Evolutionary conservation across 2,797 vertebrate genomes (phyloP).

Genomic region (Eidolon dupreanum): DNA sequence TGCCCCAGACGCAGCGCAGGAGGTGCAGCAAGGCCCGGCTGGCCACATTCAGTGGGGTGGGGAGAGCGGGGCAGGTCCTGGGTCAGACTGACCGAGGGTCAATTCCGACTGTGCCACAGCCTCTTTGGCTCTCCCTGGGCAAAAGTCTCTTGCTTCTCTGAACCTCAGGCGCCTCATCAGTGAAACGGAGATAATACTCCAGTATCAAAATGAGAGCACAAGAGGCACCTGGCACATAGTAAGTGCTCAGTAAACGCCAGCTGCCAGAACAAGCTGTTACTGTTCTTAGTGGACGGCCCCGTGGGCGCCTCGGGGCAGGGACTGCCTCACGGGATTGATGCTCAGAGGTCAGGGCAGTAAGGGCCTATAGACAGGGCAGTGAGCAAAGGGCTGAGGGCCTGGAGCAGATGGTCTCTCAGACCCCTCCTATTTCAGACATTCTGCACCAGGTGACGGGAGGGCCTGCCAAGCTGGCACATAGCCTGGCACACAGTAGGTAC

Average conservation of each 20-base stretch:
- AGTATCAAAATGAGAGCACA: not conserved
- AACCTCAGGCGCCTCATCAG: not conserved
- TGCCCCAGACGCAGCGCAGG: not conserved
- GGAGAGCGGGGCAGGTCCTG: not conserved
- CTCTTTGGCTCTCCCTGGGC: not conserved
- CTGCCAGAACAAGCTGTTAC: not conserved
- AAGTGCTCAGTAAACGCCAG: not conserved
- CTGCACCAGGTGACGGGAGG: conserved; percentile 35
- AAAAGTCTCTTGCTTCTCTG: not conserved
- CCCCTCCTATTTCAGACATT: not conserved
- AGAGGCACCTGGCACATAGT: not conserved
- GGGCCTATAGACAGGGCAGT: not conserved
- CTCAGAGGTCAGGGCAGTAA: not conserved
- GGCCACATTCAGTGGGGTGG: accelerated
- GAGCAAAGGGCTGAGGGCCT: not conserved
- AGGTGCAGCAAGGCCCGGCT: not conserved
- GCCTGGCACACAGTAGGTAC: conserved; percentile 51
- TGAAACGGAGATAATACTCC: not conserved
- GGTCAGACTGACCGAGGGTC: not conserved
- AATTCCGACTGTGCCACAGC: not conserved
- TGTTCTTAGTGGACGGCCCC: not conserved
- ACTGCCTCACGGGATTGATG: not conserved
- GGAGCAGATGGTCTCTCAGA: conserved; percentile 47
- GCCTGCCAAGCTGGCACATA: not conserved
- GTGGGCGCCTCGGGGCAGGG: not conserved